Evolutionary conservation across 2,888 invertebrate species (phyloP).

Genomic region (Chaitophorus viminalis): DNA sequence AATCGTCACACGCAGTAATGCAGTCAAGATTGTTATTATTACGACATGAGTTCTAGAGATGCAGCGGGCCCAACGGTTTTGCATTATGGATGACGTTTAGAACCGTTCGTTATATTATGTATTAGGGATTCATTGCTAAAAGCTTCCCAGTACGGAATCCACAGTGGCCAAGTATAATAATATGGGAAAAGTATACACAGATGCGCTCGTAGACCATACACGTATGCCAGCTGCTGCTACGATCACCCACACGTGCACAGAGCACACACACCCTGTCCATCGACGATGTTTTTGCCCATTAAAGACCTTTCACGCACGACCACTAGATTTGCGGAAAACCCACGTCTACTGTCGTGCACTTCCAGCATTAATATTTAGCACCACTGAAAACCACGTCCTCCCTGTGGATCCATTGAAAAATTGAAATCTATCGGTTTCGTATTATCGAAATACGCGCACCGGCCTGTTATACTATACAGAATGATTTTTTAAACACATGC

Average conservation of each 20-base stretch:
- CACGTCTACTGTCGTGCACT: too few species aligned
- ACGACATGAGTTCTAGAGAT: background rate
- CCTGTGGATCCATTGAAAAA: background rate
- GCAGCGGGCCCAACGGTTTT: conserved; percentile 1
- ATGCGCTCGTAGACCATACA: background rate
- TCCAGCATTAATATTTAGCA: background rate
- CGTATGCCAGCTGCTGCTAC: background rate
- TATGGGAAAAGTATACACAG: background rate
- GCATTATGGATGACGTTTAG: conserved; percentile 49
- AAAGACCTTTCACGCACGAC: background rate
- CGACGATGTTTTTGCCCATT: background rate
- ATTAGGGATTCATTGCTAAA: conserved; percentile 26
- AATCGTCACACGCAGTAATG: background rate
- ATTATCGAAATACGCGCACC: too few species aligned
- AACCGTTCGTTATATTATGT: background rate
- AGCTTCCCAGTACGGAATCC: background rate
- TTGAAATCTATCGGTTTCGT: too few species aligned
- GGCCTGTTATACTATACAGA: background rate
- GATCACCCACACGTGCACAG: background rate
- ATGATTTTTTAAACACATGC: too few species aligned
- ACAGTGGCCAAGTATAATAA: background rate
- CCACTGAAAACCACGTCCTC: background rate
- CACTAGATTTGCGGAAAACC: too few species aligned
- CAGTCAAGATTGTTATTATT: background rate
- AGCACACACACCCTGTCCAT: background rate